These are phyloP conservation scores for Edolisoma coerulescens DNA, from an alignment of 2,113 vertebrate species.

Conservation along the genomic window DNA sequence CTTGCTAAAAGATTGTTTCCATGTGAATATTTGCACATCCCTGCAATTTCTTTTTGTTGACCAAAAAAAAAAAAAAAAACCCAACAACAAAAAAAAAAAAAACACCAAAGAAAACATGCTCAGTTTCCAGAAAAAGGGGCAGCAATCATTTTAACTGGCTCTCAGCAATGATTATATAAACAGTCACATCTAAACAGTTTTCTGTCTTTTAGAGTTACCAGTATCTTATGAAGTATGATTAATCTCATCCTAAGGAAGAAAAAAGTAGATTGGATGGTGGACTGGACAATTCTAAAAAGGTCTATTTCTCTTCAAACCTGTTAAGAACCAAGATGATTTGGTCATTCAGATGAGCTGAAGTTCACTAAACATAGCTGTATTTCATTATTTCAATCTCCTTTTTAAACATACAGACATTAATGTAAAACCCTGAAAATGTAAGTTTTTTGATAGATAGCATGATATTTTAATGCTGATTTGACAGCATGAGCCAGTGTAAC, in stretches of 20 bases:
- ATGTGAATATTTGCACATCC: neutral
- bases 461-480: neutral
- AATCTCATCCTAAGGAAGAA: neutral
- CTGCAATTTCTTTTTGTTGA: neutral
- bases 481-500: neutral
- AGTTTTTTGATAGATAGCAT: neutral
- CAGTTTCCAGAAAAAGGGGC: neutral
- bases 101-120: neutral
- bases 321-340: neutral
- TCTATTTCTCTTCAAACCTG: neutral
- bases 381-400: neutral
- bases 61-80: neutral
- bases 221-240: neutral
- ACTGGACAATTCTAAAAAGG: neutral
- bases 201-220: neutral
- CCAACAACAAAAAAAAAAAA: neutral
- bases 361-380: neutral
- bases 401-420: neutral
- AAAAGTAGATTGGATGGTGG: neutral
- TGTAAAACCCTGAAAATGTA: neutral
- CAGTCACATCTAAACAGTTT: neutral
- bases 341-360: neutral
- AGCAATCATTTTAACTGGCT: neutral
- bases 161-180: neutral
- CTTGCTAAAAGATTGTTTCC: neutral